Conservation (phyloP, 1,140 invertebrate genomes). For the Heliconius nattereri region DNA sequence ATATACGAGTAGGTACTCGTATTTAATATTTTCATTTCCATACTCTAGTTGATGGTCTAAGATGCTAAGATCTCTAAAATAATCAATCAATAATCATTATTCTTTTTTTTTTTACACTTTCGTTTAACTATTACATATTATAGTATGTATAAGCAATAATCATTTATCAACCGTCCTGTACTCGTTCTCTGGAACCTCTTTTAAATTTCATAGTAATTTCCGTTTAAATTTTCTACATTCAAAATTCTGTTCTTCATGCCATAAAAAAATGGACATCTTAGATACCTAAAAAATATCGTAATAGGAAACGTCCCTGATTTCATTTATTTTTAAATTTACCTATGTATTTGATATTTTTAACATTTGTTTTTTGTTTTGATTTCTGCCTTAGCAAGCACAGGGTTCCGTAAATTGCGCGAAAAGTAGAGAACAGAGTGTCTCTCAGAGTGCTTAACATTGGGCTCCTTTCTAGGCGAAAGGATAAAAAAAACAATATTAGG, state of each 20-base stretch:
- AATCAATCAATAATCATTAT: too few species aligned
- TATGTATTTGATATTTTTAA: neutral
- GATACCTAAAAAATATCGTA: neutral
- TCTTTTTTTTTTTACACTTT: too few species aligned
- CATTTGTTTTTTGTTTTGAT: too few species aligned
- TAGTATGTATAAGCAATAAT: neutral
- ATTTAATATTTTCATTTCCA: neutral
- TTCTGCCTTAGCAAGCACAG: too few species aligned
- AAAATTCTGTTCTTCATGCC: neutral
- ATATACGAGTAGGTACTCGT: too few species aligned
- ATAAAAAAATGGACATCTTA: neutral
- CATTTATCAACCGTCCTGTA: neutral
- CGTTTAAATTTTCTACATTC: conserved; percentile 3
- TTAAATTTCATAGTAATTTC: neutral
- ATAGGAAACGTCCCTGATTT: neutral
- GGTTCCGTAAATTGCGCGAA: too few species aligned
- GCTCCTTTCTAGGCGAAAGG: too few species aligned
- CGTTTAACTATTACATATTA: too few species aligned
- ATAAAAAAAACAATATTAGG: too few species aligned
- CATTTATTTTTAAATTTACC: neutral
- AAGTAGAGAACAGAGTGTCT: too few species aligned
- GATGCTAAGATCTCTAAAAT: too few species aligned
- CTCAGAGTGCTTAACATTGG: too few species aligned
- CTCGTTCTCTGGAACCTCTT: neutral
- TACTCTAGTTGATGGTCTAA: neutral